A percentile compares a stretch with the other conserved stretches of the same genome.
Evolutionary conservation across 2,888 invertebrate genomes (phyloP).

Genomic region (Elgonia sp.): DNA sequence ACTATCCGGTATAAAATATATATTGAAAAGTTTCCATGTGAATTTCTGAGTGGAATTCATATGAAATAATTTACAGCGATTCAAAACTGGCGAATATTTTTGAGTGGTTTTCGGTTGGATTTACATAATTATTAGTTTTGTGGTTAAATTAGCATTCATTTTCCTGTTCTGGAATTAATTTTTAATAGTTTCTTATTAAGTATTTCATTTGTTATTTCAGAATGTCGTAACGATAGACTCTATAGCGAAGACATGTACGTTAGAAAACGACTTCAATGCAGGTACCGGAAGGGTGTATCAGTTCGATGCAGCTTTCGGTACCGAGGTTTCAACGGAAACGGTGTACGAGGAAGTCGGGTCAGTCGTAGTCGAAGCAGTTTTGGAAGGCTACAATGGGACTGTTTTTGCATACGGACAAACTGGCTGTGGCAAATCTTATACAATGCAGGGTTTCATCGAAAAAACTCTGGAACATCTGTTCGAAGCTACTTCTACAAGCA

Average conservation of each 20-base stretch:
- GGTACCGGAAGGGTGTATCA: constrained; percentile 84
- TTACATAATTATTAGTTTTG: no score
- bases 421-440: constrained; percentile 96
- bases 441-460: constrained; percentile 95
- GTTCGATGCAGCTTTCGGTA: constrained; percentile 95
- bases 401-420: constrained; percentile 98
- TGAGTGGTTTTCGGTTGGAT: no score
- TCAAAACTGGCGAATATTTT: neutral
- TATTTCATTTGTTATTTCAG: constrained; percentile 86
- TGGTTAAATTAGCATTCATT: neutral
- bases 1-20: neutral
- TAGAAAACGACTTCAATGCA: constrained; percentile 86
- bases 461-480: constrained; percentile 96
- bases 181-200: constrained; percentile 22
- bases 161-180: constrained; percentile 8
- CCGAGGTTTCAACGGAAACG: constrained; percentile 93
- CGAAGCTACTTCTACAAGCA: constrained; percentile 93
- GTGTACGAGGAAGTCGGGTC: constrained; percentile 94
- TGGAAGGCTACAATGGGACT: constrained; percentile 96
- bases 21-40: neutral
- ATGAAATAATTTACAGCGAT: neutral
- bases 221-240: constrained; percentile 90
- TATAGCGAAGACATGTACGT: constrained; percentile 88
- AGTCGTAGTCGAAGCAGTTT: constrained; percentile 90
- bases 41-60: no score